These are phyloP conservation scores for Tortrix viridana DNA, from an alignment of 2,888 invertebrate species.

Conservation along the genomic window DNA sequence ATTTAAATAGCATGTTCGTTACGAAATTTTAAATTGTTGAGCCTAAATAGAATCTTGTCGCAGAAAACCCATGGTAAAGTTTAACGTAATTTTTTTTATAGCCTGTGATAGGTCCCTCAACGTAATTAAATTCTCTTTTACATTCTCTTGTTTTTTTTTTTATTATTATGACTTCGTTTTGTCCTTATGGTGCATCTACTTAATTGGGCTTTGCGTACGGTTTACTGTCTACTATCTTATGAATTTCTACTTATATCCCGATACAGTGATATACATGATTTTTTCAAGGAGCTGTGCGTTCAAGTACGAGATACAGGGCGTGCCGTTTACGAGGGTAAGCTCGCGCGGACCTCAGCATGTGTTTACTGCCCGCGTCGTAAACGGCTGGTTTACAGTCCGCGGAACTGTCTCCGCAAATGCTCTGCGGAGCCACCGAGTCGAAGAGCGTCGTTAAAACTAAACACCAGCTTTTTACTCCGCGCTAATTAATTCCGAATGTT, in stretches of 20 bases:
- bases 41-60: too few species aligned
- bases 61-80: too few species aligned
- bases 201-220: too few species aligned
- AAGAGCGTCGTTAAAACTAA: slow-evolving; percentile 64
- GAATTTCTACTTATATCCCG: not conserved
- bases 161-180: too few species aligned
- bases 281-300: slow-evolving; percentile 40
- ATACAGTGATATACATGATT: slow-evolving; percentile 21
- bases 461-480: slow-evolving; percentile 49
- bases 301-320: slow-evolving; percentile 45
- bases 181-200: too few species aligned
- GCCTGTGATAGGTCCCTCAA: too few species aligned
- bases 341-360: slow-evolving; percentile 60
- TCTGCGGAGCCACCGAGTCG: slow-evolving; percentile 41
- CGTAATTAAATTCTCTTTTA: too few species aligned
- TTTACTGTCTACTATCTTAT: too few species aligned
- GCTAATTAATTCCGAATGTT: slow-evolving; percentile 61
- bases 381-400: slow-evolving; percentile 61
- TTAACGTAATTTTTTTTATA: too few species aligned
- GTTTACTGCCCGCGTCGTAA: slow-evolving; percentile 63
- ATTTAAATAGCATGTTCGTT: too few species aligned
- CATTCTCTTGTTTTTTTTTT: too few species aligned
- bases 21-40: too few species aligned
- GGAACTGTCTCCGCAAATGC: slow-evolving; percentile 39
- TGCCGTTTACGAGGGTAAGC: slow-evolving; percentile 66